Evolutionary conservation across 2,888 invertebrate genomes (phyloP), one percentile per base, ranked within the genome.

Genomic region (Agonopterix heracliana): DNA sequence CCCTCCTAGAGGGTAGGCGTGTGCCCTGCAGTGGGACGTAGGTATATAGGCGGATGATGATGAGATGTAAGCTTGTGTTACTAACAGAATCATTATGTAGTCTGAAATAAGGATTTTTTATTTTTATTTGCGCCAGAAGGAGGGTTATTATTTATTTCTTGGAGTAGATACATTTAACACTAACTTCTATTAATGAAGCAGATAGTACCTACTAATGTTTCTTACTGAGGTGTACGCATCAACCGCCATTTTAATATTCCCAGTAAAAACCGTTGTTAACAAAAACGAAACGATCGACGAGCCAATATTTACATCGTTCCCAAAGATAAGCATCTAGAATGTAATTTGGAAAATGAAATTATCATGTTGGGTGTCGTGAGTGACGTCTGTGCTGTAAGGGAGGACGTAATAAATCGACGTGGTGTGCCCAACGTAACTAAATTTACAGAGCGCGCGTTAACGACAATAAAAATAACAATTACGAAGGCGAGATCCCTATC

Each of bases 281-380:
- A 14, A 46, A 38, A 60, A 55, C 51, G 53, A 49, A 49, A 49
- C 52, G 48, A 49, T 47, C 46, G 46, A 50, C 46, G 60, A 54
- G 50, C 56, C 54, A 49, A 46, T 48, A 46, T 51, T 46, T 45
- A 17, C 14, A 63, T 64, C 59, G 64, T 65, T 68, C 59, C 63
- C 57, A 52, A 58, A 52, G 74, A 78, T 77, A 68, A 64, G 57
- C 59, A 78, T 78, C 76, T 63, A 53, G 65, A 70, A 71, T 66
- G 72, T 75, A 75, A 76, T 77, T 78, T 71, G 63, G 69, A 71
- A 78, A 79, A 79, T 77, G 71, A 78, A 77, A 78, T 74, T 78
- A 78, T 75, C 72, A 72, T 78, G 73, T 73, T 65, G 60, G 49
- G 53, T 54, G 50, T 42, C 55, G 65, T 68, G 66, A 71, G 71